Conservation (phyloP, 2,797 vertebrate species). For the Muscicapa comitata region DNA sequence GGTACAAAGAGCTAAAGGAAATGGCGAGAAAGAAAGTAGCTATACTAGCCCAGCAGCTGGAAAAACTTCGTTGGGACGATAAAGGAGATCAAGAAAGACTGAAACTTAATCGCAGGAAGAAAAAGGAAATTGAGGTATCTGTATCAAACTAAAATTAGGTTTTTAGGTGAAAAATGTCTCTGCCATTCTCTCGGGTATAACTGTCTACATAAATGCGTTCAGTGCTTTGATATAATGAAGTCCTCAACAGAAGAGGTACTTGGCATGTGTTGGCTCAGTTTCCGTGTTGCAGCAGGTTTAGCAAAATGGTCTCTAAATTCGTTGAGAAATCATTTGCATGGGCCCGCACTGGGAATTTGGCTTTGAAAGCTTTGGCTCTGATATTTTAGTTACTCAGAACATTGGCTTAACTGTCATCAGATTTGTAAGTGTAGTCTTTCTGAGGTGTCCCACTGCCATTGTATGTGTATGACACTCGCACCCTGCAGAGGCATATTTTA, state of each 20-base stretch:
- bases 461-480: rapidly evolving
- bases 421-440: background rate
- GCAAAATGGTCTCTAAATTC: background rate
- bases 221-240: background rate
- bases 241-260: background rate
- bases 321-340: background rate
- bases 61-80: conserved; percentile 86
- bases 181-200: background rate
- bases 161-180: background rate
- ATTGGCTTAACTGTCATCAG: background rate
- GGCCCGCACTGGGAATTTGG: background rate
- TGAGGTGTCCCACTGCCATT: background rate
- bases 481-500: background rate
- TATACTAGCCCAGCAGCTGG: conserved; percentile 79
- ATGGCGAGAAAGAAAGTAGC: conserved; percentile 80
- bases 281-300: background rate
- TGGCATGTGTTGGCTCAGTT: background rate
- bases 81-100: conserved; percentile 82
- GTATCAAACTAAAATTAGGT: background rate
- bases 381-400: background rate
- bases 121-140: conserved; percentile 84
- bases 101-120: conserved; percentile 80
- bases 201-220: rapidly evolving
- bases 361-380: background rate
- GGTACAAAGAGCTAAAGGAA: conserved; percentile 88